Conservation (phyloP, 2,113 vertebrate species). For the Brachypodius melanocephalos region DNA sequence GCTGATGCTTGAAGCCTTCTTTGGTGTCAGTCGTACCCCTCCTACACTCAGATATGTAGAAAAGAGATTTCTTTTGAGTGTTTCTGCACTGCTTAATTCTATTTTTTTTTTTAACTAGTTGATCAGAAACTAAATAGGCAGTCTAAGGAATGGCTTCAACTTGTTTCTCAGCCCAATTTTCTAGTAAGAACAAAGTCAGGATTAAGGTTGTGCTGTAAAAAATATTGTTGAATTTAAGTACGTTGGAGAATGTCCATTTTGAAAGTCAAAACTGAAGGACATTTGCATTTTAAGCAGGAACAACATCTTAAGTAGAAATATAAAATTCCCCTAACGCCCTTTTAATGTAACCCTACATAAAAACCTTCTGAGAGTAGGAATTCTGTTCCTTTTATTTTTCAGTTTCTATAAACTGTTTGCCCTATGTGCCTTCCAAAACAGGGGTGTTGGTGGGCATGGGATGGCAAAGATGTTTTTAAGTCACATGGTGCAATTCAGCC, state of each 20-base stretch:
- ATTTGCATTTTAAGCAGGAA: neutral
- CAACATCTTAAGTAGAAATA: neutral
- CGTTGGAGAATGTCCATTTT: neutral
- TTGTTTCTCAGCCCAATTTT: neutral
- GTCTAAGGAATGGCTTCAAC: neutral
- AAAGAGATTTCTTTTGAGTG: neutral
- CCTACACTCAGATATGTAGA: neutral
- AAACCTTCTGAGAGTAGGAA: neutral
- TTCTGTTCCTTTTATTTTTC: neutral
- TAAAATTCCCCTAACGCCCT: neutral
- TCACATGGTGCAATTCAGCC: neutral
- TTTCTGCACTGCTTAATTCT: neutral
- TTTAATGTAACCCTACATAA: neutral
- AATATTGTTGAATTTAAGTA: neutral
- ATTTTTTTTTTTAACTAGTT: neutral
- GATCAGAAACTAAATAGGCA: neutral
- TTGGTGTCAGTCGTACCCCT: neutral
- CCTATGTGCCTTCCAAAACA: neutral
- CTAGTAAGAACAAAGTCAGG: neutral
- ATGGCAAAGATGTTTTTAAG: neutral
- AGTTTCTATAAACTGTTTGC: neutral
- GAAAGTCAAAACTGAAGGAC: neutral
- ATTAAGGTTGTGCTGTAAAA: neutral
- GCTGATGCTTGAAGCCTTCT: neutral
- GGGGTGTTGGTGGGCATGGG: neutral